Base-by-base conservation (phyloP, 2,888 invertebrate genomes). In the Pterostichus niger region DNA sequence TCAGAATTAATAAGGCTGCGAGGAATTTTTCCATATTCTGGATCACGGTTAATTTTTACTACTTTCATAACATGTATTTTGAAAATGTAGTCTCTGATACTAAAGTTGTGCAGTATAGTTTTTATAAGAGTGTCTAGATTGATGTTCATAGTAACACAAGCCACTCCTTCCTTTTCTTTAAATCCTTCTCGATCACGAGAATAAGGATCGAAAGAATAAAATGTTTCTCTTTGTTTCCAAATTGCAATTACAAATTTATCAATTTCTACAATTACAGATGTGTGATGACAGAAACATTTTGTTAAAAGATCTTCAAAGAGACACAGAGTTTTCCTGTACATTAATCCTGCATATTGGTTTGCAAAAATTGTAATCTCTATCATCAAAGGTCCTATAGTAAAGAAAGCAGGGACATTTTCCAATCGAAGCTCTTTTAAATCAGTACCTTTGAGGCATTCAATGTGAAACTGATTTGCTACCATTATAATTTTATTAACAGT, bases 131-230 rank as follows among this genome's bases (percentile, higher is more conserved):
- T 91, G n/a, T 92, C 92, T 0, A 93, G 86, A 82, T 91, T 92
- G 0, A 92, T 87, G 84, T 94, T 91, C 92, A 94, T 93, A 79
- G 93, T 91, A n/a, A 94, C 91, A 85, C 93, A 93, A 0, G 93
- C 93, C 1, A 71, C 90, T 0, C 92, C 91, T 79, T 92, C 91
- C 83, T 91, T 88, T 0, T 92, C 90, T 33, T 91, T 90, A 24
- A 89, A 85, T 0, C 93, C 94, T 64, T 93, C 92, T 7, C 88
- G 90, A 10, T 93, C 92, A 1, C 94, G 91, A 4, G 93, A 91
- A 85, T 94, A 94, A 0, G 94, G 93, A 89, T 94, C 94, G 84
- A 94, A 94, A 31, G 92, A 89, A 86, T 93, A 94, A 86, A 89
- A 93, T 91, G 93, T 92, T 54, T 93, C 92, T 44, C 91, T 91